phyloP scores from a whole-genome alignment of 2,888 invertebrate genomes.

The Allacma fusca region DNA sequence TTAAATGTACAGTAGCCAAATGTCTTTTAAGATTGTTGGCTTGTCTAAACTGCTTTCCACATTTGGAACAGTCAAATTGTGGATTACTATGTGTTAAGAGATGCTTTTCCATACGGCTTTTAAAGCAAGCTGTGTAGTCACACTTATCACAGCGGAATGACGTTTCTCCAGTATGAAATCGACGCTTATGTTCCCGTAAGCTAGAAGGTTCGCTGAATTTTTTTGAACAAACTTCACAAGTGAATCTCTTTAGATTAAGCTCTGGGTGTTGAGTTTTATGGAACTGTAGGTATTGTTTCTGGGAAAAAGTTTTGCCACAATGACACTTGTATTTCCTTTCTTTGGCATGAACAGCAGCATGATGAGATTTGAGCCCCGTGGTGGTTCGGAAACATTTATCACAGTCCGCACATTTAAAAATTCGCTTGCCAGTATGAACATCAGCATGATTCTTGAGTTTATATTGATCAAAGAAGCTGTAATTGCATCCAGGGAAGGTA shows the following conservation, averaged over 20 bases:
- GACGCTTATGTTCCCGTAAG: constrained; percentile 16
- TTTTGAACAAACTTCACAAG: constrained; percentile 12
- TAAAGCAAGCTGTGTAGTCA: constrained; percentile 27
- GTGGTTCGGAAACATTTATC: constrained; percentile 17
- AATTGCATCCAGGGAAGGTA: neutral
- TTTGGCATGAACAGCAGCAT: constrained; percentile 23
- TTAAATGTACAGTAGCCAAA: too few species aligned
- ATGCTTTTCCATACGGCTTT: constrained; percentile 27
- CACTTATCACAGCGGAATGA: constrained; percentile 20
- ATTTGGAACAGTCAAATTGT: constrained; percentile 18
- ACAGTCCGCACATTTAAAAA: constrained; percentile 8
- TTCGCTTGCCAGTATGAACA: constrained; percentile 23
- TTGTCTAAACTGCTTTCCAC: constrained; percentile 19
- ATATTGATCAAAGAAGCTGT: constrained; percentile 27
- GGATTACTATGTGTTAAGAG: constrained; percentile 14
- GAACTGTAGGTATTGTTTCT: constrained; percentile 32
- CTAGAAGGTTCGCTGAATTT: constrained; percentile 25
- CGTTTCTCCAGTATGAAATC: constrained; percentile 14
- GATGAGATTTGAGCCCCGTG: constrained; percentile 18
- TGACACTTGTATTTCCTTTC: constrained; percentile 1
- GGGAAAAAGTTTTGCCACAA: constrained; percentile 25
- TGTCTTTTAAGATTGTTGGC: constrained; percentile 12
- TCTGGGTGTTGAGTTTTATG: constrained; percentile 28
- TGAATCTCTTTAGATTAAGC: constrained; percentile 9
- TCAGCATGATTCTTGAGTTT: constrained; percentile 29